A percentile compares a stretch with the other conserved stretches of the same genome.
Evolutionary conservation across 2,797 vertebrate genomes (phyloP).

Genomic region (Schizopygopsis pylzovi): DNA sequence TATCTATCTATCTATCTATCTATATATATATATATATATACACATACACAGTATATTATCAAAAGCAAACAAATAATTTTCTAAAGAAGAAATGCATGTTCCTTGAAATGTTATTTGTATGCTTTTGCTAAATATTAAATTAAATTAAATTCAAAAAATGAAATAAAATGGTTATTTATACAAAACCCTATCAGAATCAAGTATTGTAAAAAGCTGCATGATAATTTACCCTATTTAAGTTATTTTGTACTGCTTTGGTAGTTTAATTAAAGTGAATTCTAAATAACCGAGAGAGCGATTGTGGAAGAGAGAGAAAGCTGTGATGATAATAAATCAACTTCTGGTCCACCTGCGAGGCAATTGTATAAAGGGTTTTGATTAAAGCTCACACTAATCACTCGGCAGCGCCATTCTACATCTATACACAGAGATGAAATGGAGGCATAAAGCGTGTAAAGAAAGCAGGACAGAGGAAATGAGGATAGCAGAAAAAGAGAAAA

Average conservation of each 20-base stretch:
- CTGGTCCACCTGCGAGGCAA: conserved; percentile 52
- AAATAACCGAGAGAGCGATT: neutral
- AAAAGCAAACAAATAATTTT: neutral
- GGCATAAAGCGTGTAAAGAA: conserved; percentile 20
- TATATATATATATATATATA: neutral
- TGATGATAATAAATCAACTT: conserved; percentile 53
- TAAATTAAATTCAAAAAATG: neutral
- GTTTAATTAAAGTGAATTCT: neutral
- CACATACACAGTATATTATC: neutral
- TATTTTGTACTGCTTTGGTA: neutral
- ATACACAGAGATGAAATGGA: conserved; percentile 38
- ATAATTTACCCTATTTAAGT: neutral
- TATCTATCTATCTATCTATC: too few species aligned
- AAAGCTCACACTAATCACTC: conserved; percentile 50
- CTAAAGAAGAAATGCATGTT: neutral
- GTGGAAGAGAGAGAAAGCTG: neutral
- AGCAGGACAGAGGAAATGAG: conserved; percentile 34
- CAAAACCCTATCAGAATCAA: neutral
- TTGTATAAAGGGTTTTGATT: conserved; percentile 53
- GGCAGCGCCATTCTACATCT: conserved; percentile 42
- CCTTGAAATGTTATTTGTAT: neutral
- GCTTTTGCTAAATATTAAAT: neutral
- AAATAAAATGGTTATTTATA: neutral
- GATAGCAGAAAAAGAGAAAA: conserved; percentile 23
- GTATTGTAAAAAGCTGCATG: neutral